Evolutionary conservation across 2,113 vertebrate species (phyloP).

Genomic region (Myocastor coypus): DNA sequence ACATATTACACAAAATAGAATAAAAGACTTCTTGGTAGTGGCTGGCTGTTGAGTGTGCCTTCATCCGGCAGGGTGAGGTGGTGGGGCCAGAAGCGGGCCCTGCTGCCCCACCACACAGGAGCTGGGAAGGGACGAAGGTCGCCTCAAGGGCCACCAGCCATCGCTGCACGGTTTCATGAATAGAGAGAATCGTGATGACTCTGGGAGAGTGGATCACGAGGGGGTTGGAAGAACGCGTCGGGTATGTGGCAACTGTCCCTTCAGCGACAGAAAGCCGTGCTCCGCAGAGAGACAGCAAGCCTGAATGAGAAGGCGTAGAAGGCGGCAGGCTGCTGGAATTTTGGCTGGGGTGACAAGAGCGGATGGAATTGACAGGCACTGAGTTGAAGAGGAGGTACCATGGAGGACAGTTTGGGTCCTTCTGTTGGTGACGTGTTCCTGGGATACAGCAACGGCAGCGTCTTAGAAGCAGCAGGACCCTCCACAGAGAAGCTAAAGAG

Average conservation of each 20-base stretch:
- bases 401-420: no score
- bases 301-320: background rate
- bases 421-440: background rate
- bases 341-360: background rate
- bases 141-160: background rate
- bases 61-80: background rate
- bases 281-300: background rate
- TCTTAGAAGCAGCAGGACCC: background rate
- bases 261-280: background rate
- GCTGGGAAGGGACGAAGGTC: background rate
- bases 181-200: background rate
- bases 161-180: background rate
- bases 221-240: no score
- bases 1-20: background rate
- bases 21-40: background rate
- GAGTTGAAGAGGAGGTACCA: background rate
- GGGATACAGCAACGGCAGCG: background rate
- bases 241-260: background rate
- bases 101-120: background rate
- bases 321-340: background rate
- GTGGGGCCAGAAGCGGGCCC: rapidly evolving
- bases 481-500: background rate
- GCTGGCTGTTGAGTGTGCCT: background rate
- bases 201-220: background rate
- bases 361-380: no score